A percentile compares a stretch with the other conserved stretches of the same genome.
These are phyloP conservation scores for Epizoanthus scotinus DNA, from an alignment of 92 coral and sea anemone species.

Conservation along the genomic window DNA sequence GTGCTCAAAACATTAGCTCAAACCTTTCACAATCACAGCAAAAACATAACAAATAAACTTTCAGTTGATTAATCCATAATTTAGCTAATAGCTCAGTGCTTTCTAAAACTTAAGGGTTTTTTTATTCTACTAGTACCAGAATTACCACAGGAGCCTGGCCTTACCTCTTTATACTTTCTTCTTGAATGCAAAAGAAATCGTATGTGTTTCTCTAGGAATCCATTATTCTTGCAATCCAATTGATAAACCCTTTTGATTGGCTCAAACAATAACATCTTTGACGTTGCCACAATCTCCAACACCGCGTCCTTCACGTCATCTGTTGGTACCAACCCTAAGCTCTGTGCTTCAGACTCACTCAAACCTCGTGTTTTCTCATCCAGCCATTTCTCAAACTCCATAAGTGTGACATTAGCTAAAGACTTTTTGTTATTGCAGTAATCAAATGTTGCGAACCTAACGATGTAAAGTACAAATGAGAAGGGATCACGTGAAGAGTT, in stretches of 20 bases:
- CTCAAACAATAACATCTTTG: conserved; percentile 82
- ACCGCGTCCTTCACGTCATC: conserved; percentile 79
- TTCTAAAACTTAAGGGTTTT: too few species aligned
- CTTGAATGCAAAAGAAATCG: conserved; percentile 77
- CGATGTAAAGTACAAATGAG: conserved; percentile 64
- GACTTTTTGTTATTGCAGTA: conserved; percentile 81
- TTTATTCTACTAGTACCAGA: too few species aligned
- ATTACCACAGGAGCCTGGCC: background rate
- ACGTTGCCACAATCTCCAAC: conserved; percentile 73
- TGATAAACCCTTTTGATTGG: conserved; percentile 79
- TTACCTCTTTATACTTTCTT: conserved; percentile 85
- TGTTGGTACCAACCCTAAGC: conserved; percentile 52
- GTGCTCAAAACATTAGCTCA: too few species aligned
- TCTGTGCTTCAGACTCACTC: conserved; percentile 43
- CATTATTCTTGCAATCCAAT: conserved; percentile 84
- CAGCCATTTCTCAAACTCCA: conserved; percentile 79
- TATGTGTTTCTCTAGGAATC: conserved; percentile 82
- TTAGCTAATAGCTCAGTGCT: too few species aligned
- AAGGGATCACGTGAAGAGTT: conserved; percentile 56
- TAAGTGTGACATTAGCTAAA: conserved; percentile 75
- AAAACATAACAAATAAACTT: too few species aligned
- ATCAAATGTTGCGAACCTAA: conserved; percentile 76
- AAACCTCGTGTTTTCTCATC: conserved; percentile 50
- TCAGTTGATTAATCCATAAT: too few species aligned
- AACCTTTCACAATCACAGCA: too few species aligned